A percentile compares a stretch with the other conserved stretches of the same genome.
These are phyloP conservation scores for Nomada flava DNA, from an alignment of 2,888 invertebrate genomes.

Conservation along the genomic window DNA sequence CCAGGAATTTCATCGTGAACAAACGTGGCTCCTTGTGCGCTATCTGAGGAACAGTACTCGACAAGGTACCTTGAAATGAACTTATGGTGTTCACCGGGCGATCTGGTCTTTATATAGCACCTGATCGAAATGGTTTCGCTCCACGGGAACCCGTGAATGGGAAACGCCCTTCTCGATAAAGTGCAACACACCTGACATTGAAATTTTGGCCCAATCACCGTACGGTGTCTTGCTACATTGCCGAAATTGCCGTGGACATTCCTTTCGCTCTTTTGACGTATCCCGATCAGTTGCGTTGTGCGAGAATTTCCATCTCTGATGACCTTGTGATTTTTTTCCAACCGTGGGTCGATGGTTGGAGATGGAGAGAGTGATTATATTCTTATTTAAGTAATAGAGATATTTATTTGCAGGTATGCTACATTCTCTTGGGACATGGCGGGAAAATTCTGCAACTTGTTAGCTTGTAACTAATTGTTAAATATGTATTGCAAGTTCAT, in stretches of 20 bases:
- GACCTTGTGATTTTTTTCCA: conserved; percentile 4
- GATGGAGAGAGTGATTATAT: too few species aligned
- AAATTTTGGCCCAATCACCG: conserved; percentile 61
- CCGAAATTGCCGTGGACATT: background rate
- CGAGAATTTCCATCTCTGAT: background rate
- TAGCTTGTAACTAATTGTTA: too few species aligned
- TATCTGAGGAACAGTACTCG: conserved; percentile 77
- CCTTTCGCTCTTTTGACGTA: background rate
- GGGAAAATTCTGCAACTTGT: too few species aligned
- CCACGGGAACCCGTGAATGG: conserved; percentile 54
- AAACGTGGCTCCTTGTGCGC: conserved; percentile 71
- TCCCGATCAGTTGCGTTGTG: conserved; percentile 1
- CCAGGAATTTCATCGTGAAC: conserved; percentile 73
- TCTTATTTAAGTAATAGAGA: too few species aligned
- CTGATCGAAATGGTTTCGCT: conserved; percentile 63
- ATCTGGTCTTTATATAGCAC: conserved; percentile 73
- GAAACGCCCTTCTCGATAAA: conserved; percentile 75
- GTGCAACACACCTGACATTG: conserved; percentile 74
- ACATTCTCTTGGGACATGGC: too few species aligned
- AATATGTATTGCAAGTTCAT: too few species aligned
- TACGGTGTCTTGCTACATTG: background rate
- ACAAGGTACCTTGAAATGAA: conserved; percentile 72
- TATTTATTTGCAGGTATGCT: too few species aligned
- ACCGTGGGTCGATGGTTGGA: too few species aligned
- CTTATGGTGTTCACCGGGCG: conserved; percentile 60